Conservation (phyloP, 1,140 invertebrate genomes). For the Temnothorax nylanderi region DNA sequence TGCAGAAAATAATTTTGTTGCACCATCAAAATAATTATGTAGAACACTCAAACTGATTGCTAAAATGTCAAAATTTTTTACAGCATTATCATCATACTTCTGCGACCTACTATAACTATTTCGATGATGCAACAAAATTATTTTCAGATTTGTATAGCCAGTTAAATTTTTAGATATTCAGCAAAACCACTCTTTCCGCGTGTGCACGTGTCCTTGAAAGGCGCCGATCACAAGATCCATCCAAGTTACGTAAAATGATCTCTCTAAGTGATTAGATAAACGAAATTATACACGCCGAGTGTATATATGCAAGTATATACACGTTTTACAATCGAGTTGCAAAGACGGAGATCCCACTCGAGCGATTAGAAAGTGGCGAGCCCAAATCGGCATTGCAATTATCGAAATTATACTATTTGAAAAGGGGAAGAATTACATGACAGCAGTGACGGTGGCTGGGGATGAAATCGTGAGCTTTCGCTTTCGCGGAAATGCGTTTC, state of each 20-base stretch:
- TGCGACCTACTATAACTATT: too few species aligned
- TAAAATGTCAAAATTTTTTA: too few species aligned
- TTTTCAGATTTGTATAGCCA: too few species aligned
- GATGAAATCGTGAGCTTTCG: constrained; percentile 47
- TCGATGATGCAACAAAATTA: too few species aligned
- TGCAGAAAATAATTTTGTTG: too few species aligned
- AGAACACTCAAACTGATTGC: too few species aligned
- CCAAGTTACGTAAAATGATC: constrained; percentile 16
- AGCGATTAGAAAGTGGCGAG: constrained; percentile 31
- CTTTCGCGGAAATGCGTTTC: constrained; percentile 42
- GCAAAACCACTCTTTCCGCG: too few species aligned
- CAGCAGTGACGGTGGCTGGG: not conserved
- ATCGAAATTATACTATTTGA: constrained; percentile 48
- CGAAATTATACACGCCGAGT: not conserved
- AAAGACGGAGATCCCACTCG: not conserved
- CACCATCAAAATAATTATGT: too few species aligned
- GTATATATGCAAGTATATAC: not conserved
- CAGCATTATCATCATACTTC: too few species aligned
- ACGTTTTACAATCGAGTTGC: not conserved
- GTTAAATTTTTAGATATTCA: too few species aligned
- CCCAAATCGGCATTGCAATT: constrained; percentile 31
- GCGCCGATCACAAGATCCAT: not conserved
- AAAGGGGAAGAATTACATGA: constrained; percentile 38
- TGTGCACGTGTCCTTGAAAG: not conserved
- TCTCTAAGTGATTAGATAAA: not conserved